Percentiles rank a stretch among this genome's conserved stretches.
These are phyloP conservation scores for Microplitis demolitor DNA, from an alignment of 1,140 invertebrate species.

Conservation along the genomic window DNA sequence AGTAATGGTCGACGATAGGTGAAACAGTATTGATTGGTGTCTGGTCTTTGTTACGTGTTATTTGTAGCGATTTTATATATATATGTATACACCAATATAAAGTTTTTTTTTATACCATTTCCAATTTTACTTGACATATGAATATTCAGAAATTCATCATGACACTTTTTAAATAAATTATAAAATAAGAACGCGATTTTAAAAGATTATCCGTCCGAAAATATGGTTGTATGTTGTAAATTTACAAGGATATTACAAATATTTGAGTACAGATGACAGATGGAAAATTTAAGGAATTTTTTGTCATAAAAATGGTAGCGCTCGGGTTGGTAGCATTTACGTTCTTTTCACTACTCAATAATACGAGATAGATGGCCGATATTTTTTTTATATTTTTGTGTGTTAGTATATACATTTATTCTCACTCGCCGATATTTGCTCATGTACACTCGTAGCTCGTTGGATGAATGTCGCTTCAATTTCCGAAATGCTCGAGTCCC, in stretches of 20 bases:
- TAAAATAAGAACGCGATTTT: no score
- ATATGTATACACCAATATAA: not conserved
- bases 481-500: conserved; percentile 19
- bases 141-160: not conserved
- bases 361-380: conserved; percentile 7
- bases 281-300: not conserved
- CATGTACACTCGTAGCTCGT: not conserved
- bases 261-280: not conserved
- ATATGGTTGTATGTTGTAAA: no score
- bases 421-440: not conserved
- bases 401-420: not conserved
- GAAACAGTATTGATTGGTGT: conserved; percentile 24
- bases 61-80: conserved; percentile 15
- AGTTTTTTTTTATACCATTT: not conserved
- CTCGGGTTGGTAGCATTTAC: no score
- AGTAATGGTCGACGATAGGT: conserved; percentile 19
- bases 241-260: no score
- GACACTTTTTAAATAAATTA: no score
- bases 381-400: not conserved
- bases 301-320: not conserved
- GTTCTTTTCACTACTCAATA: not conserved
- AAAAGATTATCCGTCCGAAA: no score
- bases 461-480: conserved; percentile 20
- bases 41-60: conserved; percentile 22
- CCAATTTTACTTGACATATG: not conserved